Conservation (phyloP, 1,140 invertebrate species). For the Heliconius hermathena region DNA sequence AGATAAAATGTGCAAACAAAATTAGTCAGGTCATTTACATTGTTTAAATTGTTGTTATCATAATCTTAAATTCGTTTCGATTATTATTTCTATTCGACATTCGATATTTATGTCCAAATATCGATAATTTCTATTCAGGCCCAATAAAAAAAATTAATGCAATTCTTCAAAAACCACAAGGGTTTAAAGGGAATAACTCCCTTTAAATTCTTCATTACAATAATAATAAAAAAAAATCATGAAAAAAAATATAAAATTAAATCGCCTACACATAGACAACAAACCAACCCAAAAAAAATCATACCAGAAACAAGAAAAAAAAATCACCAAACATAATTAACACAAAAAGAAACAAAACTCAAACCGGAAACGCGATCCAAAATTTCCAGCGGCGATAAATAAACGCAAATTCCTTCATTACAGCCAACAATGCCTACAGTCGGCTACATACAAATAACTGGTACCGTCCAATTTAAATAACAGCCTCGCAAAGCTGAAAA, state of each 20-base stretch:
- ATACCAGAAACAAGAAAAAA: neutral
- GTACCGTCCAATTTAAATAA: constrained; percentile 79
- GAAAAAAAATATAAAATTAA: too few species aligned
- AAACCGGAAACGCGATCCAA: constrained; percentile 32
- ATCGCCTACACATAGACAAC: neutral
- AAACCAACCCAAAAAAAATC: neutral
- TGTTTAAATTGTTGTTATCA: too few species aligned
- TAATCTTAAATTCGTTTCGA: neutral
- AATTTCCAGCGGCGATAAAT: constrained; percentile 43
- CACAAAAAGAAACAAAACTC: constrained; percentile 28
- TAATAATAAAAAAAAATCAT: neutral
- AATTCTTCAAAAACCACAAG: too few species aligned
- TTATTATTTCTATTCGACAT: too few species aligned
- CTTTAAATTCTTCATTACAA: neutral
- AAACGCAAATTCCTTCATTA: constrained; percentile 76
- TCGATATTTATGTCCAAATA: neutral
- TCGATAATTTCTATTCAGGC: too few species aligned
- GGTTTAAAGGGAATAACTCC: too few species aligned
- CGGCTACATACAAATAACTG: constrained; percentile 78
- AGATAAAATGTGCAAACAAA: too few species aligned
- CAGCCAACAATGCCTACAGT: constrained; percentile 68
- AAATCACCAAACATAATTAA: neutral
- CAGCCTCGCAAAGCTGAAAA: constrained; percentile 80
- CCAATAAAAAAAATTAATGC: too few species aligned
- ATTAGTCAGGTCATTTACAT: too few species aligned